These are phyloP conservation scores for Lacanobia wlatinum DNA, from an alignment of 2,888 invertebrate genomes.

Conservation along the genomic window DNA sequence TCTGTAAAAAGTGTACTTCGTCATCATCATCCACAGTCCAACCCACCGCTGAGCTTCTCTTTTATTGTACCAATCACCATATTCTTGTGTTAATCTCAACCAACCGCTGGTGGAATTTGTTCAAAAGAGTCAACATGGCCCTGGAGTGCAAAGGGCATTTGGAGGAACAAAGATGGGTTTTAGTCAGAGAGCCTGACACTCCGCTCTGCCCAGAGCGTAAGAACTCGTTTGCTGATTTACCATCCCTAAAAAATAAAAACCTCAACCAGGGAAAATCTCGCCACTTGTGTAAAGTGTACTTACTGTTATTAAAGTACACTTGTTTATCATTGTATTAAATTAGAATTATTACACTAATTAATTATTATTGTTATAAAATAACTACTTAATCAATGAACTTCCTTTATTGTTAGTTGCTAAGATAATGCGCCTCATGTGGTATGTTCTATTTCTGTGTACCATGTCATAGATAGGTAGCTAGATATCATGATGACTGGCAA, in stretches of 20 bases:
- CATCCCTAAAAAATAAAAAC: not conserved
- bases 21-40: not conserved
- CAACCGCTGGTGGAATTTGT: too few relatives aligned
- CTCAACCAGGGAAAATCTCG: too few relatives aligned
- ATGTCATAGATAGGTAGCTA: conserved; percentile 10
- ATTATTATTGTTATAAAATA: not conserved
- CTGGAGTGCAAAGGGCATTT: too few relatives aligned
- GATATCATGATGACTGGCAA: conserved; percentile 43
- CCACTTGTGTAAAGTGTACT: too few relatives aligned
- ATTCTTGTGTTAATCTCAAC: not conserved
- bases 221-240: too few relatives aligned
- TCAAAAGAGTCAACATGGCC: too few relatives aligned
- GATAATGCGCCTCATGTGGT: conserved; percentile 17
- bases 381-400: conserved; percentile 11
- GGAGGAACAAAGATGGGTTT: too few relatives aligned
- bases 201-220: too few relatives aligned
- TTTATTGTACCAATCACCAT: too few relatives aligned
- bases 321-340: not conserved
- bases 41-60: not conserved
- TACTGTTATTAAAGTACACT: too few relatives aligned
- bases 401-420: conserved; percentile 2
- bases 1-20: not conserved
- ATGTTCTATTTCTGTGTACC: conserved; percentile 18
- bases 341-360: not conserved
- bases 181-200: too few relatives aligned